Percentiles rank a stretch among this genome's conserved stretches.
These are phyloP conservation scores for Protobothrops mucrosquamatus DNA, from an alignment of 2,113 vertebrate genomes.

Conservation along the genomic window DNA sequence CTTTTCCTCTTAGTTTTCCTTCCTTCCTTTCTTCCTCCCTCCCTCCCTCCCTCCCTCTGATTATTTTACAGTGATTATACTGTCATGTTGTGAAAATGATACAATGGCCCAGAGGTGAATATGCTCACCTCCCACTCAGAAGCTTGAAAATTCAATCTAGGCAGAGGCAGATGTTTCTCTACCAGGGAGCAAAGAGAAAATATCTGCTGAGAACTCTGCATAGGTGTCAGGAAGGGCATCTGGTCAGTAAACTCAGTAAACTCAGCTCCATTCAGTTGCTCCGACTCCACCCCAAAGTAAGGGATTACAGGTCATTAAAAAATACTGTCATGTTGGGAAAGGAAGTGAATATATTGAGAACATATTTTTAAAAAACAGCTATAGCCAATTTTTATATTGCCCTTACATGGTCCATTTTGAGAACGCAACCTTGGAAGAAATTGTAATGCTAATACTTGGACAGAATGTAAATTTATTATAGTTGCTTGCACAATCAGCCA, in stretches of 20 bases:
- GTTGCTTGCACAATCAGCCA: background rate
- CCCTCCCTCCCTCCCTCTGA: background rate
- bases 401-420: background rate
- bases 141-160: background rate
- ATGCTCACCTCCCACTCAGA: background rate
- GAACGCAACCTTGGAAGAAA: background rate
- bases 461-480: background rate
- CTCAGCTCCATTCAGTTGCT: background rate
- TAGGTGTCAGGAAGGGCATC: background rate
- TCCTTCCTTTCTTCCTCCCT: background rate
- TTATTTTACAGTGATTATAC: background rate
- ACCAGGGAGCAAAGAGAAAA: background rate
- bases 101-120: background rate
- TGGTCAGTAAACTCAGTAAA: background rate
- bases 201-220: background rate
- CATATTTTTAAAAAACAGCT: background rate
- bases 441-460: background rate
- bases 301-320: background rate
- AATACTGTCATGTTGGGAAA: background rate
- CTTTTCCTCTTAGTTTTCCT: constrained; percentile 1
- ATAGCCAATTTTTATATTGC: background rate
- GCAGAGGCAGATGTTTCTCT: background rate
- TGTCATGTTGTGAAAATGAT: background rate
- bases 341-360: background rate
- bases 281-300: background rate